phyloP scores from a whole-genome alignment of 2,797 vertebrate genomes.

The Pangasius djambal region DNA sequence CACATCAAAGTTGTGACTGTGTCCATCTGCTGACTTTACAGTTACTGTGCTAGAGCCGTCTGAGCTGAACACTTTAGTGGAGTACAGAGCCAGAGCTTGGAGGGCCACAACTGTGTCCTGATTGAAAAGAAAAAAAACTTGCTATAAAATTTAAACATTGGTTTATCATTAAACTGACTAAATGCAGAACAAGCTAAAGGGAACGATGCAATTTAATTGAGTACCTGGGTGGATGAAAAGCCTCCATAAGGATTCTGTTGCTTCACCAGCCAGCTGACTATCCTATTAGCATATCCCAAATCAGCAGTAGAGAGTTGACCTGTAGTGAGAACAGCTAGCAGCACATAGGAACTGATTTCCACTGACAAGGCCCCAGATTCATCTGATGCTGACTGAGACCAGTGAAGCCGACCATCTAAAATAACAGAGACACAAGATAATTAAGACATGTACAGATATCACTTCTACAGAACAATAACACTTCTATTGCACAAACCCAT shows the following conservation, averaged over 20 bases:
- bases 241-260: constrained; percentile 67
- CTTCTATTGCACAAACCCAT: neutral
- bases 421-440: neutral
- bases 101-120: constrained; percentile 18
- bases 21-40: constrained; percentile 56
- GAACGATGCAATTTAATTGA: too few relatives aligned
- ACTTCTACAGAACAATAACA: too few relatives aligned
- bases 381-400: constrained; percentile 62
- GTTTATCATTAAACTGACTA: constrained; percentile 73
- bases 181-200: constrained; percentile 81
- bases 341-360: constrained; percentile 70
- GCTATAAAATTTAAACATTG: neutral
- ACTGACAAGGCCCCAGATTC: constrained; percentile 73
- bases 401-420: constrained; percentile 67
- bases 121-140: neutral
- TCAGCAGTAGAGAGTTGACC: constrained; percentile 61
- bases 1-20: constrained; percentile 57
- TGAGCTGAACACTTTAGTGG: constrained; percentile 69
- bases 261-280: too few relatives aligned
- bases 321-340: too few relatives aligned
- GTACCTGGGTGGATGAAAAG: constrained; percentile 16
- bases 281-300: too few relatives aligned
- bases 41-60: constrained; percentile 67
- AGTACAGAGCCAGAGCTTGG: neutral
- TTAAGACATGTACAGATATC: neutral